A percentile compares a stretch with the other conserved stretches of the same genome.
Evolutionary conservation across 2,797 vertebrate species (phyloP).

Genomic region (Synanceia verrucosa): DNA sequence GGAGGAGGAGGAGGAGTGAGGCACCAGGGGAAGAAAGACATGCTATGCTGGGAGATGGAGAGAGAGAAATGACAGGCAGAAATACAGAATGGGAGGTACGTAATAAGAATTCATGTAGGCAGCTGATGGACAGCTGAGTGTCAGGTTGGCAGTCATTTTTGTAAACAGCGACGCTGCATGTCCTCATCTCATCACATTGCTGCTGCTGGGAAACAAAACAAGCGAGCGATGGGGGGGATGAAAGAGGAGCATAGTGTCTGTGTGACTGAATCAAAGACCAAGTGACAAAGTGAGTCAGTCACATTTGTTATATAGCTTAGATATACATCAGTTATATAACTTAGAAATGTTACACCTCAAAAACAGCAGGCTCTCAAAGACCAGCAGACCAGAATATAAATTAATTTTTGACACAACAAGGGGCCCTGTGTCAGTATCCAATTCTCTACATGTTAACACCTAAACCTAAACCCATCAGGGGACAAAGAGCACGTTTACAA

Average conservation of each 20-base stretch:
- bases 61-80: slow-evolving; percentile 45
- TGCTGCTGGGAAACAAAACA: slow-evolving; percentile 39
- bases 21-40: slow-evolving; percentile 23
- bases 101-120: slow-evolving; percentile 60
- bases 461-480: slow-evolving; percentile 3
- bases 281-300: slow-evolving; percentile 29
- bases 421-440: slow-evolving; percentile 12
- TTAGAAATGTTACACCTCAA: slow-evolving; percentile 35
- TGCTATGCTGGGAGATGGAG: slow-evolving; percentile 32
- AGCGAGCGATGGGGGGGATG: slow-evolving; percentile 25
- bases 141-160: slow-evolving; percentile 60
- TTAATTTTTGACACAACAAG: slow-evolving; percentile 18
- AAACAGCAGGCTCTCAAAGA: slow-evolving; percentile 35
- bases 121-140: slow-evolving; percentile 69
- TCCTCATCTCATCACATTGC: slow-evolving; percentile 52
- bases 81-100: slow-evolving; percentile 26
- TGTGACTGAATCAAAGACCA: slow-evolving; percentile 46
- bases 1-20: slow-evolving; percentile 5
- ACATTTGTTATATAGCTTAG: slow-evolving; percentile 33
- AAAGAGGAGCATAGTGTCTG: slow-evolving; percentile 20
- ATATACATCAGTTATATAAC: slow-evolving; percentile 46
- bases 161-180: slow-evolving; percentile 54
- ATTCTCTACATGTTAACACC: slow-evolving; percentile 22
- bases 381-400: slow-evolving; percentile 22
- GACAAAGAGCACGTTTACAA: slow-evolving; percentile 5